Evolutionary conservation across 2,888 invertebrate species (phyloP), one percentile per base, ranked within the genome.

Genomic region (Nasonovia ribisnigri): DNA sequence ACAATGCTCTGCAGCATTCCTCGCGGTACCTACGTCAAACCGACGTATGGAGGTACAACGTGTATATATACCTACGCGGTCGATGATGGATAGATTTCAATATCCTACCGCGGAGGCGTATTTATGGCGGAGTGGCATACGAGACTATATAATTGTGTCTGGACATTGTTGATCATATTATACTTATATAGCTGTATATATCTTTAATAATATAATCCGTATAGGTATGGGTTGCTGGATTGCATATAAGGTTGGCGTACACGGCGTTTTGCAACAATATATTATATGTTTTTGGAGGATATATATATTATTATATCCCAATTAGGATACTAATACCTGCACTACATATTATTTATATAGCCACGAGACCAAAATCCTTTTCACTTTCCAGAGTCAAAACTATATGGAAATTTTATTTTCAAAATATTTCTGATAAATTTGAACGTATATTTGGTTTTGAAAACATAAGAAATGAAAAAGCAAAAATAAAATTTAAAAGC

Each of bases 1-100:
- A 46, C 51, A 16, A n/a, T 8, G 36, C 54, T 36, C 26, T 11
- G 42, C 42, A 10, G 54, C 88, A 88, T 88, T 88, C 88, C 88
- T 88, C 88, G 24, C 57, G 60, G 90, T 54, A 54, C 54, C 54
- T n/a, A 60, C 90, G 88, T 46, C 90, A 11, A 46, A 43, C n/a
- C 36, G n/a, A 88, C 54, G 36, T 29, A 29, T 36, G 24, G 84
- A 26, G 43, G 43, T 46, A 48, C 86, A 29, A 16, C 24, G 24
- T 42, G 24, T 20, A 20, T 26, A 20, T 26, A 48, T 54, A 57
- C 36, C 54, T 54, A 88, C 36, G 42, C 46, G 24, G 29, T 48
- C 48, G 90, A 67, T 89, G 90, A 67, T 90, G 67, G 90, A 77
- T 89, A 89, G 89, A 89, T 89, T 89, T 89, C 89, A 89, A 89